Conservation (phyloP, 2,113 vertebrate genomes). For the Nyctibius bracteatus region DNA sequence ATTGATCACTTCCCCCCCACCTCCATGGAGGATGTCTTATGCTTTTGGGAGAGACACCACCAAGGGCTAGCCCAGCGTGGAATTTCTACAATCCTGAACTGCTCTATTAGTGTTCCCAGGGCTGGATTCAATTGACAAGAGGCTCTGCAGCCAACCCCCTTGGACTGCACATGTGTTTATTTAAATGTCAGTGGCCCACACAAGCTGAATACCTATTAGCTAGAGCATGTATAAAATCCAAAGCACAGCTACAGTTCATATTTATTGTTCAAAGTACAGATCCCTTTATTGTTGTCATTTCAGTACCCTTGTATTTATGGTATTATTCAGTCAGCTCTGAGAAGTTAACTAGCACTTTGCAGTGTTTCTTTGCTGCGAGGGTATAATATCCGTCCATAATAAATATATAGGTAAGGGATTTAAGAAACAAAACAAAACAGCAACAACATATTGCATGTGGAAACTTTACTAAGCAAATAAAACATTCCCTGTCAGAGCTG, state of each 20-base stretch:
- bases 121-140: constrained; percentile 57
- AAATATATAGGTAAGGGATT: constrained; percentile 54
- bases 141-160: constrained; percentile 46
- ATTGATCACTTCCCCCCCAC: too few species aligned
- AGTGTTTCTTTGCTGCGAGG: constrained; percentile 11
- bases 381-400: constrained; percentile 32
- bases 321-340: constrained; percentile 47
- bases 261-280: constrained; percentile 44
- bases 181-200: constrained; percentile 64
- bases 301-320: constrained; percentile 37
- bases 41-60: constrained; percentile 15
- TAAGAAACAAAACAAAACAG: constrained; percentile 39
- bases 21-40: neutral
- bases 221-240: constrained; percentile 26
- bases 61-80: neutral
- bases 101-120: neutral
- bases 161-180: constrained; percentile 58
- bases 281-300: constrained; percentile 39
- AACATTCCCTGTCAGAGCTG: neutral
- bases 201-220: constrained; percentile 63
- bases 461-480: constrained; percentile 50
- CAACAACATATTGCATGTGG: constrained; percentile 26
- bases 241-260: constrained; percentile 27
- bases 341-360: constrained; percentile 54
- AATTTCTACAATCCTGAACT: constrained; percentile 6